Evolutionary conservation across 53 echinoderm and acorn worm species (phyloP), one percentile per base, ranked within the genome.

Genomic region (Luidia sarsii): DNA sequence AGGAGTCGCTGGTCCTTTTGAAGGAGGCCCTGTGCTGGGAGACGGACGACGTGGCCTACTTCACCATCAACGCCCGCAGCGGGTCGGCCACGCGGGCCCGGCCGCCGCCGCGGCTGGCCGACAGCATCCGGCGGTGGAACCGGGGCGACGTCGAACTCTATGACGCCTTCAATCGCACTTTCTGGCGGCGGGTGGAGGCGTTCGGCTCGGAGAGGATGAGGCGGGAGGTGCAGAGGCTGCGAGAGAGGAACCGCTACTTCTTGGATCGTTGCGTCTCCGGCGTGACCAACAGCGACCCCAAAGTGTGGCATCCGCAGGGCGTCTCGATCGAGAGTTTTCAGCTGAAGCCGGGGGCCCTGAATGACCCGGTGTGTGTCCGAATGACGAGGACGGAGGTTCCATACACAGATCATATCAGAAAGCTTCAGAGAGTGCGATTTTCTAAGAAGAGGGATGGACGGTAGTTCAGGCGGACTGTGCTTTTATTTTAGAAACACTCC

Each of bases 231-330:
- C 48, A 50, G 0, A 70, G 79, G 54, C 62, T 94, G 16, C 72
- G 65, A 4, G 48, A 22, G 25, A 82, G 48, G 50, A 94, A 88
- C 37, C 65, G 59, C 7, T 70, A 82, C 29, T 83, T 91, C 36
- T 39, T 57, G n/a, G 27, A 50, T n/a, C 56, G 48, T 7, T 94
- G 94, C 51, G 82, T 94, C 1, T 81, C 75, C 9, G 85, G 65
- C 2, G 63, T 69, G 37, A 51, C 91, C 2, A 55, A 60, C 5
- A 82, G 70, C 3, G 86, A 91, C 51, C 54, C 34, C 3, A 83
- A 89, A 22, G 65, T 95, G 64, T 95, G 87, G 84, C 89, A 92
- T 45, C 95, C 95, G 0, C 81, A 57, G 0, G 95, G 95, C 0
- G 71, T 95, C 4, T 61, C 59, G 18, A 82, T 95, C 2, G 82